Conservation (phyloP, 2,888 invertebrate species). For the Mesorhabditis belari region DNA sequence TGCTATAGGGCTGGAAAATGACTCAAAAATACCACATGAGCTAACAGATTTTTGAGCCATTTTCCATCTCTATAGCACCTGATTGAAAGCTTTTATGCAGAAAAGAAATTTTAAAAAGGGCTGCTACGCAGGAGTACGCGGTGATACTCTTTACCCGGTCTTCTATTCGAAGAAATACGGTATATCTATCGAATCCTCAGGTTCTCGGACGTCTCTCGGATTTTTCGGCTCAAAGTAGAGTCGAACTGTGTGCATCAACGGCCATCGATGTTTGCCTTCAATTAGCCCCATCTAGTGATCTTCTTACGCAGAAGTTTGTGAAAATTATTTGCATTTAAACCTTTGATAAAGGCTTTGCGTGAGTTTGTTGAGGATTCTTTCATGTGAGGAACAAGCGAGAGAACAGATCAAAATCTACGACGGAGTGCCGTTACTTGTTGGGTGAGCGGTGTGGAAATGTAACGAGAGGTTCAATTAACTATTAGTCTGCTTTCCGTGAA, state of each 20-base stretch:
- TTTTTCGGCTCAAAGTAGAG: slow-evolving; percentile 17
- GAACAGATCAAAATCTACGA: slow-evolving; percentile 39
- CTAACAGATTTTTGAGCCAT: no score
- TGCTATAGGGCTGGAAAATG: no score
- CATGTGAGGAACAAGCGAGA: slow-evolving; percentile 31
- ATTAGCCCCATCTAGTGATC: slow-evolving; percentile 26
- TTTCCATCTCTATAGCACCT: no score
- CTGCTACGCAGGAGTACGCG: no score
- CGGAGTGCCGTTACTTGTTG: slow-evolving; percentile 28
- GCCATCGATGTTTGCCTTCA: slow-evolving; percentile 32
- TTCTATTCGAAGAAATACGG: no score
- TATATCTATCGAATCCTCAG: slow-evolving; percentile 4
- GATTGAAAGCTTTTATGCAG: no score
- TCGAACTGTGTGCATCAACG: slow-evolving; percentile 28
- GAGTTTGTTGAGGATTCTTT: slow-evolving; percentile 31
- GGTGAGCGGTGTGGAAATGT: slow-evolving; percentile 4
- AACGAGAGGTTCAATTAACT: background rate
- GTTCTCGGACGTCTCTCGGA: slow-evolving; percentile 27
- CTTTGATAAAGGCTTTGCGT: slow-evolving; percentile 23
- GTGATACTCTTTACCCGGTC: no score
- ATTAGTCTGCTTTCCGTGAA: slow-evolving; percentile 54
- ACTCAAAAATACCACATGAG: no score
- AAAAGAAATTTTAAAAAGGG: no score
- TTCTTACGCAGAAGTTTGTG: slow-evolving; percentile 37
- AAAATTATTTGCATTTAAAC: background rate